These are phyloP conservation scores for Danionella cerebrum DNA, from an alignment of 2,113 vertebrate species.

Conservation along the genomic window DNA sequence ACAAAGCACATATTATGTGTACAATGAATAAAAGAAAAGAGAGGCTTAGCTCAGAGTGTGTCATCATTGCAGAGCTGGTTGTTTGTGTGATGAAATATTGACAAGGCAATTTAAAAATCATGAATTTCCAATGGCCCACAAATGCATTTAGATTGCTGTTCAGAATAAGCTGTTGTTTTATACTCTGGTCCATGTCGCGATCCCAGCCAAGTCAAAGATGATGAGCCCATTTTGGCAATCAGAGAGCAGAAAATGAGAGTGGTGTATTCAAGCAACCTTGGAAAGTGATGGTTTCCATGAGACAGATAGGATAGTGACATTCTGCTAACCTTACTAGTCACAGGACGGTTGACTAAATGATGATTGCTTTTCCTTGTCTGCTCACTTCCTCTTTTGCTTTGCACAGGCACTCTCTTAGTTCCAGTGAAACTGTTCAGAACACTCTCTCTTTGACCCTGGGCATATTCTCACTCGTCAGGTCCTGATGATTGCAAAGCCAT, in stretches of 20 bases:
- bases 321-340: conserved; percentile 41
- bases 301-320: conserved; percentile 46
- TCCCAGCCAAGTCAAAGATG: not conserved
- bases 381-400: conserved; percentile 45
- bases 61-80: not conserved
- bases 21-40: not conserved
- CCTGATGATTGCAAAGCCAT: conserved; percentile 7
- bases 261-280: conserved; percentile 38
- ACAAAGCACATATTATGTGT: not conserved
- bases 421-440: not conserved
- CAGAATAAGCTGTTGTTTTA: conserved; percentile 34
- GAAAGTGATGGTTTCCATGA: conserved; percentile 47
- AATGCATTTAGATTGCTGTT: not conserved
- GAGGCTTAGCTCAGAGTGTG: not conserved
- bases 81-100: not conserved
- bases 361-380: conserved; percentile 63
- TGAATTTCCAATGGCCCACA: not conserved
- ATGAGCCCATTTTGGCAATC: not conserved
- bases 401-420: conserved; percentile 13
- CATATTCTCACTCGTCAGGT: not conserved
- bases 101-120: not conserved
- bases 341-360: conserved; percentile 54
- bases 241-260: conserved; percentile 7
- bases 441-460: not conserved
- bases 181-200: conserved; percentile 20